phyloP scores from a whole-genome alignment of 2,888 invertebrate genomes.

The Oxyscelio sp. region DNA sequence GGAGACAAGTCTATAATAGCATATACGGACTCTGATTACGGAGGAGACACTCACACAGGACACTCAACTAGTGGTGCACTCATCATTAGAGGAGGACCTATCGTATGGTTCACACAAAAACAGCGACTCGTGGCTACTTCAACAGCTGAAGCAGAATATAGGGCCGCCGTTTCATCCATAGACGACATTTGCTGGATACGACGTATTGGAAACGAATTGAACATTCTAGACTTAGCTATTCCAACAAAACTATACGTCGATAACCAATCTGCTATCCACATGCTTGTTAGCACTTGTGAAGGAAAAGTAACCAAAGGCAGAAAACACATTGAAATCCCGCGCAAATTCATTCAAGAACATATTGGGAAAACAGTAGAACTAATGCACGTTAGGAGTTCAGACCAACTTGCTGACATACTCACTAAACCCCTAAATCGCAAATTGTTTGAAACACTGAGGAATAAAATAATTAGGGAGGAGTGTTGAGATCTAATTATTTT shows the following conservation, averaged over 20 bases:
- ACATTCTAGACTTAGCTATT: background rate
- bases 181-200: no score
- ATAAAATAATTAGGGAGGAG: constrained; percentile 19
- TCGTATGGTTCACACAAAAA: constrained; percentile 78
- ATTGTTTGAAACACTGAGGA: background rate
- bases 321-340: background rate
- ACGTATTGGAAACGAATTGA: constrained; percentile 75
- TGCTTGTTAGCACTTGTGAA: background rate
- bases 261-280: background rate
- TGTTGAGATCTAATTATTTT: no score
- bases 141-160: constrained; percentile 81
- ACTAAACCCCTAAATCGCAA: background rate
- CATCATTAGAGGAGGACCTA: constrained; percentile 73
- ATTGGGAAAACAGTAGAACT: background rate
- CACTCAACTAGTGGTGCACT: background rate
- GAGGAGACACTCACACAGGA: constrained; percentile 29
- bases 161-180: constrained; percentile 79
- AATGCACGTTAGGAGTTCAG: background rate
- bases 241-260: background rate
- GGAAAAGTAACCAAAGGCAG: background rate
- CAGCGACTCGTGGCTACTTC: constrained; percentile 75
- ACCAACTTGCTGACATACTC: constrained; percentile 2
- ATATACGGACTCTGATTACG: constrained; percentile 67
- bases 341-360: background rate
- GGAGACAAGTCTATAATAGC: constrained; percentile 56